These are phyloP conservation scores for Anguilla pacifica DNA, from an alignment of 2,797 vertebrate genomes.

Conservation along the genomic window DNA sequence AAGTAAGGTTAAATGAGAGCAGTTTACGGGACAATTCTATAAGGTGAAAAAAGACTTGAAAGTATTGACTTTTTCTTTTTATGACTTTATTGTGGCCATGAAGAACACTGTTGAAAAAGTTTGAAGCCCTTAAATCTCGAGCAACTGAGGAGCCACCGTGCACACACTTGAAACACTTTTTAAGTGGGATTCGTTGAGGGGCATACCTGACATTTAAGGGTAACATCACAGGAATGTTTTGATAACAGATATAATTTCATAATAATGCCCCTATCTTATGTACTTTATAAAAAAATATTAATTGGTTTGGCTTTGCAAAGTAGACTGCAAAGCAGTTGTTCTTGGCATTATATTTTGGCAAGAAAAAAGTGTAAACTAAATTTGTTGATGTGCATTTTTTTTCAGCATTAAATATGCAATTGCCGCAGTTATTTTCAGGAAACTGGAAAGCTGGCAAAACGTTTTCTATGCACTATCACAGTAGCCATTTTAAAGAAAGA, in stretches of 20 bases:
- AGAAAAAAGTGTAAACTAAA: too few relatives aligned
- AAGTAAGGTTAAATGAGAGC: not conserved
- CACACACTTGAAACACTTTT: not conserved
- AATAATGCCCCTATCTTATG: not conserved
- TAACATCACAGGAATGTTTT: not conserved
- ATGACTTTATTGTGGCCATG: not conserved
- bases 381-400: too few relatives aligned
- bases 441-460: too few relatives aligned
- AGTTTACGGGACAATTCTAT: not conserved
- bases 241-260: not conserved
- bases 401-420: too few relatives aligned
- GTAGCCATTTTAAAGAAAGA: not conserved
- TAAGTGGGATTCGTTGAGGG: not conserved
- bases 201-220: not conserved
- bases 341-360: too few relatives aligned
- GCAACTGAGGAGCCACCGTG: not conserved
- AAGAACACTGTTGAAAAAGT: not conserved
- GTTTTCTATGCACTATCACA: too few relatives aligned
- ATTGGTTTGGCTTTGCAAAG: not conserved
- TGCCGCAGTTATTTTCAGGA: too few relatives aligned
- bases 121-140: not conserved
- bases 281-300: not conserved
- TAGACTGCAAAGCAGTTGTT: not conserved
- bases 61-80: not conserved
- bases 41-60: not conserved